Evolutionary conservation across 2,797 vertebrate species (phyloP).

Genomic region (Diplodus puntazzo): DNA sequence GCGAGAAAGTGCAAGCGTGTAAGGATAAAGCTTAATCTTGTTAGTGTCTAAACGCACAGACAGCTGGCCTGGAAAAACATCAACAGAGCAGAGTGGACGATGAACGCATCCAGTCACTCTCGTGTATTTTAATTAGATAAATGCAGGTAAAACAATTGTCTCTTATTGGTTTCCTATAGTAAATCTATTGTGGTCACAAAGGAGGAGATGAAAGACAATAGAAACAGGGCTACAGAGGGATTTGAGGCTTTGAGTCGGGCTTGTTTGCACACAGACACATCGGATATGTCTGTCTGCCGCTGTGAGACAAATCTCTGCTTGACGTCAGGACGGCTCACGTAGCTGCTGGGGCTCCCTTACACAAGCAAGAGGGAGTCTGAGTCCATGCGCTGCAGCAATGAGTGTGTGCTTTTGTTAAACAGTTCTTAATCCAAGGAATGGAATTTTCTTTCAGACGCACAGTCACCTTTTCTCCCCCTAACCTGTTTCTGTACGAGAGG

Average conservation of each 20-base stretch:
- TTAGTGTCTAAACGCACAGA: slow-evolving; percentile 47
- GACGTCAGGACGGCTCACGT: slow-evolving; percentile 4
- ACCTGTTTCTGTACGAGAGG: slow-evolving; percentile 10
- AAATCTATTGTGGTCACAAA: slow-evolving; percentile 17
- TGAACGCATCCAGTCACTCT: background rate
- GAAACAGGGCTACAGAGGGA: slow-evolving; percentile 12
- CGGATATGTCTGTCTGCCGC: slow-evolving; percentile 26
- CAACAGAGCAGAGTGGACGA: background rate
- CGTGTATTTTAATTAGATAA: background rate
- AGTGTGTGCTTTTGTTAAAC: background rate
- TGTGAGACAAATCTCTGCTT: slow-evolving; percentile 35
- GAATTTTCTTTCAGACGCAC: background rate
- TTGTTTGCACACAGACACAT: slow-evolving; percentile 42
- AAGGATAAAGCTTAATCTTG: slow-evolving; percentile 49
- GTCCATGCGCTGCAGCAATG: background rate
- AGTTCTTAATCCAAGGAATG: slow-evolving; percentile 16
- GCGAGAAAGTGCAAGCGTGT: slow-evolving; percentile 37
- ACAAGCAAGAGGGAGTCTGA: slow-evolving; percentile 1
- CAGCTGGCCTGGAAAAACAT: slow-evolving; percentile 13
- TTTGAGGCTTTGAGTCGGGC: slow-evolving; percentile 33
- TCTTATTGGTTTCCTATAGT: slow-evolving; percentile 10
- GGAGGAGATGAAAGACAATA: slow-evolving; percentile 6
- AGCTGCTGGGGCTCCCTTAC: slow-evolving; percentile 9
- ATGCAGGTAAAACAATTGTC: background rate
- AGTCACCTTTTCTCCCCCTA: slow-evolving; percentile 16